Conservation (phyloP, 2,888 invertebrate species). For the Nomada fabriciana region DNA sequence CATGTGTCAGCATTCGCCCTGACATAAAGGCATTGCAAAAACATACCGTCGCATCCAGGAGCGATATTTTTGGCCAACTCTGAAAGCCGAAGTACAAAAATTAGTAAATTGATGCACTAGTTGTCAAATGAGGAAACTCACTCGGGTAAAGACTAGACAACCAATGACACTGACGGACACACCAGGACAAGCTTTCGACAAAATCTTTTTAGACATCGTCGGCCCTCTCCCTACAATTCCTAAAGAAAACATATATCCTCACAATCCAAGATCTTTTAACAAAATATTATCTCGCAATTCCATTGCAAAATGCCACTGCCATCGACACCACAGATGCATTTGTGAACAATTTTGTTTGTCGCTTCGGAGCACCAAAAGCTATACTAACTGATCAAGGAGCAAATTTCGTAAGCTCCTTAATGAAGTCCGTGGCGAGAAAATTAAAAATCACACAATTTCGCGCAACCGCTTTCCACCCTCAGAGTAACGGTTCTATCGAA, state of each 20-base stretch:
- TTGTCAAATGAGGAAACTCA: too few species aligned
- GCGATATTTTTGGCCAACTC: too few species aligned
- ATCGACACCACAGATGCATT: slow-evolving; percentile 28
- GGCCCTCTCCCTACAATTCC: slow-evolving; percentile 25
- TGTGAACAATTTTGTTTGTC: slow-evolving; percentile 24
- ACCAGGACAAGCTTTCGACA: slow-evolving; percentile 9
- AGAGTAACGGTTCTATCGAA: slow-evolving; percentile 34
- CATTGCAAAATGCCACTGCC: slow-evolving; percentile 3
- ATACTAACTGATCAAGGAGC: background rate
- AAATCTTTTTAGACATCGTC: slow-evolving; percentile 51
- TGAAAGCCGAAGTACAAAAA: too few species aligned
- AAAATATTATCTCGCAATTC: slow-evolving; percentile 42
- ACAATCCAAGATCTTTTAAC: slow-evolving; percentile 49
- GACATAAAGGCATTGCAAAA: too few species aligned
- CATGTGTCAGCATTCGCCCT: too few species aligned
- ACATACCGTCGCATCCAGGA: too few species aligned
- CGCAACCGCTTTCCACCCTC: slow-evolving; percentile 29
- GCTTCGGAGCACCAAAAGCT: slow-evolving; percentile 7
- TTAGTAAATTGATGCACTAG: too few species aligned
- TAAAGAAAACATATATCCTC: slow-evolving; percentile 12
- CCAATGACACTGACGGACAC: slow-evolving; percentile 47
- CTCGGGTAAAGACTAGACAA: slow-evolving; percentile 12
- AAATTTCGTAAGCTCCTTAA: background rate
- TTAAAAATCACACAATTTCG: background rate
- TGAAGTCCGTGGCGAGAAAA: slow-evolving; percentile 8